A percentile compares a stretch with the other conserved stretches of the same genome.
Evolutionary conservation across 1,140 invertebrate species (phyloP).

Genomic region (Thereuonema tuberculata): DNA sequence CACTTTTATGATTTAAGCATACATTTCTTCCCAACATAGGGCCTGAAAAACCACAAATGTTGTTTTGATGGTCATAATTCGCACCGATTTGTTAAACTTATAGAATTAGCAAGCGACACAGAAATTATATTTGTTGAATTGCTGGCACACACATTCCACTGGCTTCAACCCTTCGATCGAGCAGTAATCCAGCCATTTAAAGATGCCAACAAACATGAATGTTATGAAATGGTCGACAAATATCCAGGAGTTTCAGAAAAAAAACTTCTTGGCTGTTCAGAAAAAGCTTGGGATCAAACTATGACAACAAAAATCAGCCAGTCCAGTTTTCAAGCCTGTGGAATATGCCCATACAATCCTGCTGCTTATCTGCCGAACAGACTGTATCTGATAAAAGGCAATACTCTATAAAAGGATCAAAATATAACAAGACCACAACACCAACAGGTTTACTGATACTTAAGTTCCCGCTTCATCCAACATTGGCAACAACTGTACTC

Average conservation of each 20-base stretch:
- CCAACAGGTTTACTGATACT: background rate
- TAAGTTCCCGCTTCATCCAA: background rate
- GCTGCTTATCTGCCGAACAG: conserved; percentile 23
- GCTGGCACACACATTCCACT: conserved; percentile 11
- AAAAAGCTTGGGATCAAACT: conserved; percentile 23
- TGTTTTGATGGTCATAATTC: conserved; percentile 13
- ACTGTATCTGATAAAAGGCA: background rate
- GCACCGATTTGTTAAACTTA: conserved; percentile 13
- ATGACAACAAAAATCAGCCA: conserved; percentile 21
- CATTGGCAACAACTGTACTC: background rate
- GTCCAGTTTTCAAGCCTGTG: conserved; percentile 23
- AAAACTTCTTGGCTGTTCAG: conserved; percentile 16
- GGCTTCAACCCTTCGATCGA: conserved; percentile 11
- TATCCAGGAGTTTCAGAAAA: background rate
- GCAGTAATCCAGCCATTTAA: background rate
- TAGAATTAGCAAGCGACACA: conserved; percentile 9
- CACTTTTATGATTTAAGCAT: background rate
- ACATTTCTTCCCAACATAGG: conserved; percentile 7
- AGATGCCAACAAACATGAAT: background rate
- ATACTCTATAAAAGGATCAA: background rate
- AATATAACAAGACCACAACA: background rate
- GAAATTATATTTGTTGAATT: conserved; percentile 10
- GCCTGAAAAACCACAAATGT: conserved; percentile 7
- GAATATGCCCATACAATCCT: conserved; percentile 22
- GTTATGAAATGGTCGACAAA: background rate